These are phyloP conservation scores for Cancer borealis DNA, from an alignment of 2,888 invertebrate species.

Conservation along the genomic window DNA sequence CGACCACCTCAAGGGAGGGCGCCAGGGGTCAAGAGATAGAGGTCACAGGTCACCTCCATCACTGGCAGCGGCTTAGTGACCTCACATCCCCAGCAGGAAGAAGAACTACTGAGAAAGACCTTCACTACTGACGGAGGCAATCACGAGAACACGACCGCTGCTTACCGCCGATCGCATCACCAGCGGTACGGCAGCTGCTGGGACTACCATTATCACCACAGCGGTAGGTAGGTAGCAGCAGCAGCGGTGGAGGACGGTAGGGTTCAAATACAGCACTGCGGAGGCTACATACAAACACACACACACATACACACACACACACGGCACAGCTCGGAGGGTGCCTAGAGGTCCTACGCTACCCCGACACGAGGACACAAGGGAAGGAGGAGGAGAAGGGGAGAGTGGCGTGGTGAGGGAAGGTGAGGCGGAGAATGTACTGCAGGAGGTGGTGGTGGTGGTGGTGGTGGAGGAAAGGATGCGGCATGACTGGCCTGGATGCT, in stretches of 20 bases:
- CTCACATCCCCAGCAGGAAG: slow-evolving; percentile 39
- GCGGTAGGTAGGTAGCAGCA: slow-evolving; percentile 39
- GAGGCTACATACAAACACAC: slow-evolving; percentile 48
- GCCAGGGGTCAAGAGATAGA: slow-evolving; percentile 58
- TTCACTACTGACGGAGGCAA: slow-evolving; percentile 16
- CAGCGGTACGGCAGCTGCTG: slow-evolving; percentile 45
- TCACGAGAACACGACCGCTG: slow-evolving; percentile 30
- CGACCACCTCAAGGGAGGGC: slow-evolving; percentile 42
- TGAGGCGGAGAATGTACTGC: slow-evolving; percentile 50
- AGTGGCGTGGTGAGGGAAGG: slow-evolving; percentile 25
- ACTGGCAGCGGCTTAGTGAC: not conserved
- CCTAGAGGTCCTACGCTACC: slow-evolving; percentile 43
- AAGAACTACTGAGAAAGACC: slow-evolving; percentile 1
- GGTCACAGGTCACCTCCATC: slow-evolving; percentile 59
- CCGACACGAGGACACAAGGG: slow-evolving; percentile 29
- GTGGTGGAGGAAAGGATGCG: slow-evolving; percentile 59
- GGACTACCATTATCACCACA: slow-evolving; percentile 54
- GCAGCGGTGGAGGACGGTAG: slow-evolving; percentile 35
- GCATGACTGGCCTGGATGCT: slow-evolving; percentile 53
- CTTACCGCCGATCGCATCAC: slow-evolving; percentile 24
- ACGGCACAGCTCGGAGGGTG: slow-evolving; percentile 53
- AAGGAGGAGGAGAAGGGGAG: slow-evolving; percentile 14
- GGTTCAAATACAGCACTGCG: slow-evolving; percentile 55
- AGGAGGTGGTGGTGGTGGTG: slow-evolving; percentile 54
- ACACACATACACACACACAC: slow-evolving; percentile 52